Evolutionary conservation across 1,140 invertebrate species (phyloP).

Genomic region (Hylaeus volcanicus): DNA sequence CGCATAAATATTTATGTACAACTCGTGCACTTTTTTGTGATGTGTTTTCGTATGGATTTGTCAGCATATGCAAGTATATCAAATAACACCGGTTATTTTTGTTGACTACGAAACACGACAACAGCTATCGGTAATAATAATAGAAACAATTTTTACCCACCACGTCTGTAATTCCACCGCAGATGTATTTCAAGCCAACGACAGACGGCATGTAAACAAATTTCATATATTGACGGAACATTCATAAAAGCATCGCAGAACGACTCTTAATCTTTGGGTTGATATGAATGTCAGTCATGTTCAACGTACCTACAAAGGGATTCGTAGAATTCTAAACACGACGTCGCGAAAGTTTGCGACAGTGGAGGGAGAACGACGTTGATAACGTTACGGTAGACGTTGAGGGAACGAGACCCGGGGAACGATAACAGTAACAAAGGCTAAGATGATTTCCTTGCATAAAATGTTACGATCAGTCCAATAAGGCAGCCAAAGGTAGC

Average conservation of each 20-base stretch:
- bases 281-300: neutral
- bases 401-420: too few relatives aligned
- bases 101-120: too few relatives aligned
- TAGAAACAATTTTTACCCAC: too few relatives aligned
- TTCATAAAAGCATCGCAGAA: neutral
- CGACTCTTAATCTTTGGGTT: constrained; percentile 2
- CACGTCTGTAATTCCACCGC: too few relatives aligned
- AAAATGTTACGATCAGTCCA: constrained; percentile 23
- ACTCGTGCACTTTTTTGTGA: too few relatives aligned
- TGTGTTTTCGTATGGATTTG: too few relatives aligned
- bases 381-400: neutral
- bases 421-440: neutral
- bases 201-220: neutral
- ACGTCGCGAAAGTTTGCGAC: neutral
- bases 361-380: neutral
- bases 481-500: neutral
- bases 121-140: too few relatives aligned
- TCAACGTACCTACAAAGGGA: neutral
- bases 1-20: too few relatives aligned
- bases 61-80: too few relatives aligned
- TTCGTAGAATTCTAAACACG: neutral
- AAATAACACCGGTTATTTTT: too few relatives aligned
- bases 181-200: too few relatives aligned
- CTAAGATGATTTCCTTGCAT: constrained; percentile 21
- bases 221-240: neutral